Evolutionary conservation across 2,113 vertebrate species (phyloP), one percentile per base, ranked within the genome.

Genomic region (Sinocyclocheilus maitianheensis): DNA sequence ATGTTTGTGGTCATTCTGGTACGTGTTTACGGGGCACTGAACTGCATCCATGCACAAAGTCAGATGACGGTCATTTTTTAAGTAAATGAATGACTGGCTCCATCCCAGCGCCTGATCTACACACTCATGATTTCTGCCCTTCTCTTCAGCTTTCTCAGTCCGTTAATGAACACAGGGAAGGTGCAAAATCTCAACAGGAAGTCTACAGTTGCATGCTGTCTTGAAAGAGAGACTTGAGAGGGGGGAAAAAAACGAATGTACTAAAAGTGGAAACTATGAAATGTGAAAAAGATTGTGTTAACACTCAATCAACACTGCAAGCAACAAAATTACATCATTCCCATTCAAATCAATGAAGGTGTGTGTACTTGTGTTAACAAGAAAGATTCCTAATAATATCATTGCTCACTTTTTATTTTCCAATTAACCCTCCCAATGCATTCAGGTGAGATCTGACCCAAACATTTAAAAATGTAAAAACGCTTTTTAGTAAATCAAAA

Each of bases 101-200:
- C 7, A 3, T 58, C 2, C 58, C 75, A 55, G 72, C 12, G 11
- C 46, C 10, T 24, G 72, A 75, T 11, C 72, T 12, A 30, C 48
- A 77, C 16, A 0, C 26, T 78, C 30, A 34, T 40, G 76, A 78
- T 22, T 78, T 48, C 72, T 48, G 40, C 43, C 10, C 18, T 72
- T 72, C 69, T 75, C 72, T 75, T 75, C 43, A 75, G 72, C 37
- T 72, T 43, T 75, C 6, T 40, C 34, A 43, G 8, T 72, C 65
- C 1, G 43, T 11, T 75, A 24, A 75, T 75, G 43, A 75, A 75
- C 12, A 48, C 71, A 48, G 43, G 22, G 30, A 78, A 40, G 26
- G 53, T 78, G 77, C 30, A 11, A 78, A 60, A 60, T 22, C 77
- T 78, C 77, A 22, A 78, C 51, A 78, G 77, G 77, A 60, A 37